Percentiles rank a stretch among this genome's conserved stretches.
Conservation (phyloP, 2,888 invertebrate genomes). For the Cerastis leucographa region DNA sequence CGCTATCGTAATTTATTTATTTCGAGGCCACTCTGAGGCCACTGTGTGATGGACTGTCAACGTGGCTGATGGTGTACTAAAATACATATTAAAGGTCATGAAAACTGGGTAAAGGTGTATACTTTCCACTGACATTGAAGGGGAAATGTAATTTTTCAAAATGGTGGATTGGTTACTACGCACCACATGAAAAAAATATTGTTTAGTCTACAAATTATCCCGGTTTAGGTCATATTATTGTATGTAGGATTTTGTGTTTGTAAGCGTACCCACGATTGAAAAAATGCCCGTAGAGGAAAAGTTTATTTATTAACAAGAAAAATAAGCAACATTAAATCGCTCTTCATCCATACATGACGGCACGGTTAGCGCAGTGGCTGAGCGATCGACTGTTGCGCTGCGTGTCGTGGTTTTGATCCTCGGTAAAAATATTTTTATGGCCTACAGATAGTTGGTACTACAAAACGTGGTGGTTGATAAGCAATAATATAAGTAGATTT, state of each 20-base stretch:
- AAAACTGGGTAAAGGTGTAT: conserved; percentile 10
- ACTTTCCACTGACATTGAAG: background rate
- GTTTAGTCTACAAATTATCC: background rate
- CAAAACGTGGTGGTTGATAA: no score
- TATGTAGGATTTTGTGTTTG: background rate
- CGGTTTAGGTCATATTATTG: no score
- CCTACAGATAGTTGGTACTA: no score
- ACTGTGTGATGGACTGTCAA: conserved; percentile 65
- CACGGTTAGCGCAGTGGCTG: no score
- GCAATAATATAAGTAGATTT: no score
- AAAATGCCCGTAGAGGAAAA: background rate
- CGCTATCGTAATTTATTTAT: conserved; percentile 83
- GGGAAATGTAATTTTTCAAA: background rate
- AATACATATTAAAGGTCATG: conserved; percentile 42
- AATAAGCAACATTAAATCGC: background rate
- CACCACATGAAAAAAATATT: no score
- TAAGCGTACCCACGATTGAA: background rate
- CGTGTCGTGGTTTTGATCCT: no score
- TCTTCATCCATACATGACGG: background rate
- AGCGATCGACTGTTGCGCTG: no score
- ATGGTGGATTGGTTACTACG: background rate
- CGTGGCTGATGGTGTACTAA: conserved; percentile 50
- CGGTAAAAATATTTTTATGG: no score
- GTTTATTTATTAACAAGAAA: background rate
- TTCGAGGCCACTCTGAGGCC: conserved; percentile 65